Conservation (phyloP, 2,888 invertebrate genomes). For the Catocala nupta region DNA sequence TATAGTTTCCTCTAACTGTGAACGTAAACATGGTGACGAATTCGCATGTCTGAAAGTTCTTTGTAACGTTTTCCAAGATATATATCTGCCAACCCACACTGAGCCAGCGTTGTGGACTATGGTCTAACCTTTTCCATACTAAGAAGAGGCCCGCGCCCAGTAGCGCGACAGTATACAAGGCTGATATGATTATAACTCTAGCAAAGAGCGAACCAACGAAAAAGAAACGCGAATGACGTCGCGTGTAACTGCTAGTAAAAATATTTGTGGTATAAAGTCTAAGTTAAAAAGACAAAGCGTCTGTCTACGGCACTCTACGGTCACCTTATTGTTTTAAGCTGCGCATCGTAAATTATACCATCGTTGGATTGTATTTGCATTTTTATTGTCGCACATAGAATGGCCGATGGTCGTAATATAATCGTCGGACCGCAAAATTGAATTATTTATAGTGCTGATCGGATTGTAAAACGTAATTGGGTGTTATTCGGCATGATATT, state of each 20-base stretch:
- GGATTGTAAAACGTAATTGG: constrained; percentile 73
- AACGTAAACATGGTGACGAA: too few species aligned
- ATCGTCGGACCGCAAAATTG: constrained; percentile 79
- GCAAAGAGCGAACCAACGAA: neutral
- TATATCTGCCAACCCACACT: too few species aligned
- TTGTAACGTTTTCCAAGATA: too few species aligned
- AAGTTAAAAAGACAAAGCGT: constrained; percentile 19
- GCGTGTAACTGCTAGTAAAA: neutral
- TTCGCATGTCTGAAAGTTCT: too few species aligned
- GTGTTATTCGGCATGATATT: constrained; percentile 23
- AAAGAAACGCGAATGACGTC: too few species aligned
- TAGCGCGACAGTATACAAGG: too few species aligned
- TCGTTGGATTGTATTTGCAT: constrained; percentile 81
- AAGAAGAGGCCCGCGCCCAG: too few species aligned
- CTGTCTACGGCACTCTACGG: constrained; percentile 27
- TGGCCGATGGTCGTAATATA: constrained; percentile 79
- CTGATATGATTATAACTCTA: too few species aligned
- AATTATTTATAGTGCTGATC: constrained; percentile 80
- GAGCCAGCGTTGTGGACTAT: too few species aligned
- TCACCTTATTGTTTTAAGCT: constrained; percentile 51
- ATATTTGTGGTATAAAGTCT: constrained; percentile 14
- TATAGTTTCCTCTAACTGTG: too few species aligned
- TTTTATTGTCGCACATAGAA: constrained; percentile 83
- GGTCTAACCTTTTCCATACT: too few species aligned
- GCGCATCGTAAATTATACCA: constrained; percentile 76